These are phyloP conservation scores for Aquatica leii DNA, from an alignment of 2,888 invertebrate species.

Conservation along the genomic window DNA sequence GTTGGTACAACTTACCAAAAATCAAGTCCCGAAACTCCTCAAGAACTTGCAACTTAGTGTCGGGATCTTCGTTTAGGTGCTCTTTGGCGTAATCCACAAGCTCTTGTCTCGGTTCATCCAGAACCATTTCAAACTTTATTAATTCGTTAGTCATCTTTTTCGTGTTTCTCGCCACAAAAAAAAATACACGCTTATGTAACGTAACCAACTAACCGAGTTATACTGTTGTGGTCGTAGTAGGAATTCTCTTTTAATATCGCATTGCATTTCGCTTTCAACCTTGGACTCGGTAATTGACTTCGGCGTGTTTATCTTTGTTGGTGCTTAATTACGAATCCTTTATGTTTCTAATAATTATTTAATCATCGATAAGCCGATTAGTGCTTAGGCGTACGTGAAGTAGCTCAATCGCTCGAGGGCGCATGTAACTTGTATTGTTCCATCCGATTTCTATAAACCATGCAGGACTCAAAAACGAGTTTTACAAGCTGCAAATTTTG, in stretches of 20 bases:
- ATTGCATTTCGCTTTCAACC: conserved; percentile 32
- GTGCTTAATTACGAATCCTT: no score
- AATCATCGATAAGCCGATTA: no score
- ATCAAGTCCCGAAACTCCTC: conserved; percentile 78
- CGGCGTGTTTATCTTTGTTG: not conserved
- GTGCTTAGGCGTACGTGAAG: no score
- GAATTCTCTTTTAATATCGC: not conserved
- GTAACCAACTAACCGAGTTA: conserved; percentile 12
- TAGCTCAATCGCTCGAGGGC: no score
- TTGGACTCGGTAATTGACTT: conserved; percentile 32
- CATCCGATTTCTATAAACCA: no score
- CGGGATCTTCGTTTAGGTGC: conserved; percentile 75
- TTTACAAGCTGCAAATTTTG: no score
- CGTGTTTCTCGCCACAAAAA: not conserved
- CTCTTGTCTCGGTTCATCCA: conserved; percentile 71
- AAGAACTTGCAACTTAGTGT: conserved; percentile 70
- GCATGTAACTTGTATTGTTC: no score
- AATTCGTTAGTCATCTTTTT: conserved; percentile 47
- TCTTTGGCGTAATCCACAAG: conserved; percentile 72
- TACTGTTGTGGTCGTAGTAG: conserved; percentile 13
- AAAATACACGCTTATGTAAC: conserved; percentile 24
- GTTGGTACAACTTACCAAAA: conserved; percentile 68
- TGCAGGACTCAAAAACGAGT: no score
- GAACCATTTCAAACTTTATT: conserved; percentile 68
- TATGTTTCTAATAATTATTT: no score